Base-by-base conservation (phyloP, 1,140 invertebrate species). In the Trichomalopsis sarcophagae region DNA sequence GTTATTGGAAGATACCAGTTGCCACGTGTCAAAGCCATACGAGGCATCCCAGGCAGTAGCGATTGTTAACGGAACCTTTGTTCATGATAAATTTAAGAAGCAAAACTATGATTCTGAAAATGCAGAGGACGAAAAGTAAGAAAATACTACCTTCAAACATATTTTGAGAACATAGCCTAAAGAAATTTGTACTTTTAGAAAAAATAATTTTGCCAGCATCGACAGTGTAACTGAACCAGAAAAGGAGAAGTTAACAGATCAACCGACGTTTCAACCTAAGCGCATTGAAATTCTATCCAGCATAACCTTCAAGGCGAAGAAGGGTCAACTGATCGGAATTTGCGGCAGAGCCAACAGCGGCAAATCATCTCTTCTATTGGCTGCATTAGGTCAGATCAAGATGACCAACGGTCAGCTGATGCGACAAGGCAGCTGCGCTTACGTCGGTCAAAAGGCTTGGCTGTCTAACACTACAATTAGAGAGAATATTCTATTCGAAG, bases 401-500 rank as follows among this genome's bases (percentile, higher is more conserved):
- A 89, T 93, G 68, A 90, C 87, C 3, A 85, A 86, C 9, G 96
- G 96, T 13, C 90, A 93, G 73, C 87, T 96, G 13, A 92, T 93
- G 75, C 91, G 96, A 23, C 92, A 94, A 75, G 95, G 95, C 13
- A 91, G 90, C 21, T 93, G 95, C 84, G 96, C 96, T 0, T 96
- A 96, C 87, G 96, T 96, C 3, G 92, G 95, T 33, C 96, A 97
- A 89, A 94, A 95, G 87, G 93, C 96, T 0, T 96, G 95, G 95
- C 94, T 97, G 47, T 90, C 95, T 69, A 96, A 96, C 90, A 93
- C 93, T 0, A 95, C 95, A 7, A 89, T 96, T 0, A 93, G 93
- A 80, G 95, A 97, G n/a, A 97, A 97, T 89, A 95, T 97, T 82
- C 84, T 96, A 0, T 96, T 96, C 91, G 95, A 94, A n/a, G 91